These are phyloP conservation scores for Trissolcus brochymenae DNA, from an alignment of 2,888 invertebrate species.

Conservation along the genomic window DNA sequence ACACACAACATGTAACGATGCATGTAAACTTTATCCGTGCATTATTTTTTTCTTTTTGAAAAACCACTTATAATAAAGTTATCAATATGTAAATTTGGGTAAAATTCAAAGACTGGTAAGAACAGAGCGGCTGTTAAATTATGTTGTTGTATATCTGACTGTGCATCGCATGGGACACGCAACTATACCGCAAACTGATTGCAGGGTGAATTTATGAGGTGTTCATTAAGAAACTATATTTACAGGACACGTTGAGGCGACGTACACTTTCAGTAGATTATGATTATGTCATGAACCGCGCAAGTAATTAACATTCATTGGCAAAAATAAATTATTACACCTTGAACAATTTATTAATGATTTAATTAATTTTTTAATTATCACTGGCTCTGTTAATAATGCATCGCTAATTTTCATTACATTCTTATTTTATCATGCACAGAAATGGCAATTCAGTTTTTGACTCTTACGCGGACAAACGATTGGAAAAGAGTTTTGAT, in stretches of 20 bases:
- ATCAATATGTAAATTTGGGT: slow-evolving; percentile 63
- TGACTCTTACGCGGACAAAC: not conserved
- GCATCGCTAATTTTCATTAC: slow-evolving; percentile 22
- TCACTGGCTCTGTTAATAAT: slow-evolving; percentile 22
- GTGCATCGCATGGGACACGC: slow-evolving; percentile 62
- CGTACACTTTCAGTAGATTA: slow-evolving; percentile 60
- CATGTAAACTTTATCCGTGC: not conserved
- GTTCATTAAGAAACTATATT: slow-evolving; percentile 63
- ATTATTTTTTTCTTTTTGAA: not conserved
- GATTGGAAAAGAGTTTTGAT: slow-evolving; percentile 8
- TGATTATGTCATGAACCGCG: slow-evolving; percentile 56
- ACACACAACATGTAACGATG: not conserved
- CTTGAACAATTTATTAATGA: slow-evolving; percentile 39
- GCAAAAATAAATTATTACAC: slow-evolving; percentile 44
- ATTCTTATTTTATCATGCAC: slow-evolving; percentile 7
- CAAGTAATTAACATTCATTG: slow-evolving; percentile 54
- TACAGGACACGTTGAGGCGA: slow-evolving; percentile 58
- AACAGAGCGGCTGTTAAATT: slow-evolving; percentile 58
- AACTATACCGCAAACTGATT: slow-evolving; percentile 63
- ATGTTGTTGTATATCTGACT: slow-evolving; percentile 62
- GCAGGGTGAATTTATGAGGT: slow-evolving; percentile 65
- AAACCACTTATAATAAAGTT: slow-evolving; percentile 56
- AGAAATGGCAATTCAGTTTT: slow-evolving; percentile 17
- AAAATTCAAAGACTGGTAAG: slow-evolving; percentile 60
- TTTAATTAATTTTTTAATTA: slow-evolving; percentile 50